A percentile compares a stretch with the other conserved stretches of the same genome.
Evolutionary conservation across 2,888 invertebrate genomes (phyloP).

Genomic region (Polydrusus cervinus): DNA sequence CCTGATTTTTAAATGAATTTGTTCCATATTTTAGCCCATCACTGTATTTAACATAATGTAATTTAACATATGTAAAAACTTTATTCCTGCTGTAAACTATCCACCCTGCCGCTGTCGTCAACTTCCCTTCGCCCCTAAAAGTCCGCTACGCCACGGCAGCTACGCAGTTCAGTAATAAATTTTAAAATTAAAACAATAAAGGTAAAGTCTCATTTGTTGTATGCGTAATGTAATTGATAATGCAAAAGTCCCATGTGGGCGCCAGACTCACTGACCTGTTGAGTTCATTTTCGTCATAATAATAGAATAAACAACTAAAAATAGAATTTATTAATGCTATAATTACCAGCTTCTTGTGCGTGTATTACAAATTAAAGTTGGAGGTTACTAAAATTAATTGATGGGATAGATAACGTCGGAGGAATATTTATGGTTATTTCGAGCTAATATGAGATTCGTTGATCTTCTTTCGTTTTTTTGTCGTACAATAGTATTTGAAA

Average conservation of each 20-base stretch:
- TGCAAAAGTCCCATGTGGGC: not conserved
- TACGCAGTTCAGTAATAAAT: too few species aligned
- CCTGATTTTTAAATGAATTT: too few species aligned
- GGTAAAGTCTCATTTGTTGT: not conserved
- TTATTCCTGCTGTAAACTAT: too few species aligned
- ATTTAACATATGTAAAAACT: too few species aligned
- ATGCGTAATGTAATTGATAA: not conserved
- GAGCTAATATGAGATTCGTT: too few species aligned
- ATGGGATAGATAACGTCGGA: not conserved
- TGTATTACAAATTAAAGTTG: not conserved
- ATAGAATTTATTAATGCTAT: slow-evolving; percentile 3
- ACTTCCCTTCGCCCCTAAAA: too few species aligned
- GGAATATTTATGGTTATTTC: not conserved
- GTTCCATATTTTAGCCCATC: too few species aligned
- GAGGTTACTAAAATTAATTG: not conserved
- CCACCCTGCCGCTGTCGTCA: too few species aligned
- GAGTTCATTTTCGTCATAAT: slow-evolving; percentile 5
- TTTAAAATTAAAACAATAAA: not conserved
- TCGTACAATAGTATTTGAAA: too few species aligned
- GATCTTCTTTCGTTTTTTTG: too few species aligned
- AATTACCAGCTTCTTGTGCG: not conserved
- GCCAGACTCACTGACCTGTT: slow-evolving; percentile 2
- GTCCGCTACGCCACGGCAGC: too few species aligned
- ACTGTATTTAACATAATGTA: too few species aligned
- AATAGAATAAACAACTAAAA: slow-evolving; percentile 4